Conservation (phyloP, 2,113 vertebrate species). For the Climacteris rufus region DNA sequence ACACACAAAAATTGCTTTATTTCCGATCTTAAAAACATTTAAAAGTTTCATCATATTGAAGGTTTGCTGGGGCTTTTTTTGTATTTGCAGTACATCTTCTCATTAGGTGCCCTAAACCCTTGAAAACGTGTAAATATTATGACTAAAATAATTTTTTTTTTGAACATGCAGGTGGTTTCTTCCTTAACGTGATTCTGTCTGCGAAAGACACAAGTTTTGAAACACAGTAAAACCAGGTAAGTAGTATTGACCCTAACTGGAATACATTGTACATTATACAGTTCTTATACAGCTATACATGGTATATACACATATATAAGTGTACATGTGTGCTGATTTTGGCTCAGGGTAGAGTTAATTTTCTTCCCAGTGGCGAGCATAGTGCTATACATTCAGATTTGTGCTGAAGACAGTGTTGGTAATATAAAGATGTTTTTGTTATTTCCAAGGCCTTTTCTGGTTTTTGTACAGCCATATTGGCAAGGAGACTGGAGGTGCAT, state of each 20-base stretch:
- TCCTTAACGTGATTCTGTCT: background rate
- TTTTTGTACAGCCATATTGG: background rate
- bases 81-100: background rate
- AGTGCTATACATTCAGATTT: background rate
- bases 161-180: background rate
- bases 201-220: background rate
- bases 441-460: background rate
- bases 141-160: background rate
- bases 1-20: background rate
- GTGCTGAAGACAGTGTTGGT: background rate
- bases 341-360: accelerated
- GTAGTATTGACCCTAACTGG: background rate
- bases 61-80: background rate
- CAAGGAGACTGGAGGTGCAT: background rate
- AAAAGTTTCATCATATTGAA: background rate
- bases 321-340: background rate
- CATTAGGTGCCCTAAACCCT: background rate
- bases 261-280: background rate
- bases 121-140: background rate
- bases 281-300: background rate
- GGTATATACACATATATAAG: background rate
- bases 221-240: background rate
- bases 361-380: background rate
- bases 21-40: background rate
- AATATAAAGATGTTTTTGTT: background rate